phyloP scores from a whole-genome alignment of 2,797 vertebrate genomes.

The Heterohyrax brucei region DNA sequence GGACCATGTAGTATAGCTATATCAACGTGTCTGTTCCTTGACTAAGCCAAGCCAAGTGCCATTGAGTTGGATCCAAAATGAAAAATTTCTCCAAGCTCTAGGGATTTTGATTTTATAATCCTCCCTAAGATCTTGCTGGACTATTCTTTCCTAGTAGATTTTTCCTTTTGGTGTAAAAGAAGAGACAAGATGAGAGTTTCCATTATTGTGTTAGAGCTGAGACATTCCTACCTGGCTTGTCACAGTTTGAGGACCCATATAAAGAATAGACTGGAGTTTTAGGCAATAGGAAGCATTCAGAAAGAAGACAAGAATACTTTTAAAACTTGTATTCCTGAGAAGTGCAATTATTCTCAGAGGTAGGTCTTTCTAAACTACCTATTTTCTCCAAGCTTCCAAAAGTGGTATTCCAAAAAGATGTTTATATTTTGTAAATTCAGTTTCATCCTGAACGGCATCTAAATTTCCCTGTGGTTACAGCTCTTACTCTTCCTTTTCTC shows the following conservation, averaged over 20 bases:
- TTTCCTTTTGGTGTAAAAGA: conserved; percentile 52
- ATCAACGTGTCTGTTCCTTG: background rate
- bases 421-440: conserved; percentile 11
- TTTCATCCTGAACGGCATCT: background rate
- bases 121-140: background rate
- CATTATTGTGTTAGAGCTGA: conserved; percentile 19
- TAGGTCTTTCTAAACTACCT: background rate
- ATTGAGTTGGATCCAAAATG: background rate
- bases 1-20: background rate
- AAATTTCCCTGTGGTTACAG: background rate
- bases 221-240: background rate
- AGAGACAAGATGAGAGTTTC: conserved; percentile 4
- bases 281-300: background rate
- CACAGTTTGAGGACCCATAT: background rate
- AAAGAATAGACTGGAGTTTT: conserved; percentile 24
- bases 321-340: background rate
- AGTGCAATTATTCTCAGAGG: background rate
- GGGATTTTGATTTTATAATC: conserved; percentile 44
- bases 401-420: background rate
- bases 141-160: background rate
- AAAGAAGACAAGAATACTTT: background rate
- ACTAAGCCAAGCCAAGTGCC: background rate
- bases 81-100: background rate
- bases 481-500: background rate
- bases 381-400: background rate